phyloP scores from a whole-genome alignment of 2,113 vertebrate genomes.

The Callopanchax toddi region DNA sequence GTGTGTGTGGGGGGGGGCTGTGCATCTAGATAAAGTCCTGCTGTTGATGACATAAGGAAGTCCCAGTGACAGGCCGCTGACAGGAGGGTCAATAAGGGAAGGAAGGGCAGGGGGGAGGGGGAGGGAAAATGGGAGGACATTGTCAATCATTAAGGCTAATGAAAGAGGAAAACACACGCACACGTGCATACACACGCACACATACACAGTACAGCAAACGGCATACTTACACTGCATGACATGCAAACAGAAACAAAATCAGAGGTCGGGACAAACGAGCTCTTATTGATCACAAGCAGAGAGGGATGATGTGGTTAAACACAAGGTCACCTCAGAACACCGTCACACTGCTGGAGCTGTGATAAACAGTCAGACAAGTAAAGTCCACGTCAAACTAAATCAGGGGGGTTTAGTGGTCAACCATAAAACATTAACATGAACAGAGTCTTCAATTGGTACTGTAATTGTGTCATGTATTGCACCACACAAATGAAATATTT shows the following conservation, averaged over 20 bases:
- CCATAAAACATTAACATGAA: too few species aligned
- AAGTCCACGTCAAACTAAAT: too few species aligned
- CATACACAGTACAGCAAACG: constrained; percentile 10
- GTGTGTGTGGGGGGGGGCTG: too few species aligned
- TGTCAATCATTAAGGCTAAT: constrained; percentile 74
- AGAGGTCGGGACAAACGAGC: constrained; percentile 38
- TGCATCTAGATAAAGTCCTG: constrained; percentile 71
- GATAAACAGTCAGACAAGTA: too few species aligned
- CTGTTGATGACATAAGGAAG: constrained; percentile 73
- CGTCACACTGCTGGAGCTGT: too few species aligned
- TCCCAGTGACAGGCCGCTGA: constrained; percentile 61
- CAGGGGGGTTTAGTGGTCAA: too few species aligned
- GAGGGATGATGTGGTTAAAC: constrained; percentile 54
- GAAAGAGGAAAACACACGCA: constrained; percentile 40
- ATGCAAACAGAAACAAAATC: constrained; percentile 17
- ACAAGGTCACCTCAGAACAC: constrained; percentile 42
- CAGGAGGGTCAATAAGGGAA: constrained; percentile 73
- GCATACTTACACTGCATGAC: constrained; percentile 16
- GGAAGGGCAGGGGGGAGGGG: constrained; percentile 33
- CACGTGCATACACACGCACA: constrained; percentile 9
- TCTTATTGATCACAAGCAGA: constrained; percentile 48
- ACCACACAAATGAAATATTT: too few species aligned
- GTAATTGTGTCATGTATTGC: too few species aligned
- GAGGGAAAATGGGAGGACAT: constrained; percentile 47
- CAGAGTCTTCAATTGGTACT: too few species aligned